Evolutionary conservation across 2,797 vertebrate species (phyloP), one percentile per base, ranked within the genome.

Genomic region (Percopsis omiscomaycus): DNA sequence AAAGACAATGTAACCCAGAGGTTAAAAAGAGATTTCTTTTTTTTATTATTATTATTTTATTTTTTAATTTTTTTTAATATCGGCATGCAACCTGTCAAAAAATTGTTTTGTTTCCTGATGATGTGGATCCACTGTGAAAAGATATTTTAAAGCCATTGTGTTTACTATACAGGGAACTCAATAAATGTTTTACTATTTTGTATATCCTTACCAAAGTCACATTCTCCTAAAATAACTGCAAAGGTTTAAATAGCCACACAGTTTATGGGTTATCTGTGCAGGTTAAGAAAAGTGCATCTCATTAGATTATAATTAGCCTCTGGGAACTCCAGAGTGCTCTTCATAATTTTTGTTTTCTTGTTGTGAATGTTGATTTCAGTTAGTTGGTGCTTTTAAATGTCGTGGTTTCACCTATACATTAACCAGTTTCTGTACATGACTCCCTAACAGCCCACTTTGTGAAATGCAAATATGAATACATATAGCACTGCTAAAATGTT

Each of bases 111-210:
- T 64, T 74, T 73, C 56, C 10, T 75, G 4, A 56, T 64, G 27
- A 29, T 66, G 53, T 65, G 22, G 53, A 66, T 55, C 77, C 75
- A 77, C 76, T 84, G 67, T 81, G 73, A 77, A 68, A 42, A 69
- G 73, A 68, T 13, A 1, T 44, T 57, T 60, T n/a, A 67, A 75
- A 79, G 60, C 73, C 74, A 77, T 68, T 52, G 57, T 47, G 47
- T 42, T 55, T 28, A 60, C 74, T 9, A 8, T 15, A 57, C 61
- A 51, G 59, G 42, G 14, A 72, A 47, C 47, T 44, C 55, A 61
- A 48, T 55, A 3, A 22, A 55, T 56, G 48, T 65, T 56, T 65
- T 46, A 42, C 48, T 30, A 30, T 11, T 48, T 52, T 69, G 51
- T 22, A 50, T 48, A 59, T 52, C 51, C 59, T 48, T 48, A 16